Evolutionary conservation across 2,888 invertebrate species (phyloP).

Genomic region (Drosophila cognata): DNA sequence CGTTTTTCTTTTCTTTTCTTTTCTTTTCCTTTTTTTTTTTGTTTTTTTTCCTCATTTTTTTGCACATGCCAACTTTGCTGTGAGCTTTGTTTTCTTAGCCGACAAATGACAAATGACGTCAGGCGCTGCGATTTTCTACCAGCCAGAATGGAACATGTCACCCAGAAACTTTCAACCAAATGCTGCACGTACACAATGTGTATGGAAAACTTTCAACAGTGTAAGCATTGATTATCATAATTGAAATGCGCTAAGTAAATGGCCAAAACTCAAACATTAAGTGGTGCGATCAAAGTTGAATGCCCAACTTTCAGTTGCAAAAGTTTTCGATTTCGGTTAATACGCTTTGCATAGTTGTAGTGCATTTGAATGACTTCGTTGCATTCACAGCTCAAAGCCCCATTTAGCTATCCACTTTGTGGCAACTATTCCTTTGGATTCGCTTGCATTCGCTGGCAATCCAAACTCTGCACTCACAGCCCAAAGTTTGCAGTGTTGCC

Average conservation of each 20-base stretch:
- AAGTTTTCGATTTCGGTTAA: not conserved
- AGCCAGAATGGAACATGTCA: slow-evolving; percentile 39
- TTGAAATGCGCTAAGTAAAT: slow-evolving; percentile 24
- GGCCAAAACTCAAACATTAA: slow-evolving; percentile 39
- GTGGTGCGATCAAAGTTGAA: slow-evolving; percentile 1
- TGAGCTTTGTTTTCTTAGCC: slow-evolving; percentile 47
- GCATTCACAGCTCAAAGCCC: not conserved
- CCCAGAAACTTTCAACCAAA: slow-evolving; percentile 42
- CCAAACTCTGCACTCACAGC: not conserved
- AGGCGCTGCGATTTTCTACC: slow-evolving; percentile 32
- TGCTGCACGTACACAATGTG: slow-evolving; percentile 9
- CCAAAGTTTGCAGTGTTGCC: not conserved
- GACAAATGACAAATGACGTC: slow-evolving; percentile 76
- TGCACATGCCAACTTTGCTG: slow-evolving; percentile 66
- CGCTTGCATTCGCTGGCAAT: not conserved
- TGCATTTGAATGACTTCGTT: not conserved
- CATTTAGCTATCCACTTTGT: not conserved
- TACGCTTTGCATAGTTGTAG: not conserved
- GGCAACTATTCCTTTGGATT: not conserved
- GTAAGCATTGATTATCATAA: slow-evolving; percentile 56
- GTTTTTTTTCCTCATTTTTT: not conserved
- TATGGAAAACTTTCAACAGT: slow-evolving; percentile 19
- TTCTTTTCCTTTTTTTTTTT: not conserved
- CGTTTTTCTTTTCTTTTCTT: slow-evolving; percentile 31
- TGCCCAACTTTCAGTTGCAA: not conserved